Evolutionary conservation across 1,140 invertebrate species (phyloP).

Genomic region (Bacillus rossius): DNA sequence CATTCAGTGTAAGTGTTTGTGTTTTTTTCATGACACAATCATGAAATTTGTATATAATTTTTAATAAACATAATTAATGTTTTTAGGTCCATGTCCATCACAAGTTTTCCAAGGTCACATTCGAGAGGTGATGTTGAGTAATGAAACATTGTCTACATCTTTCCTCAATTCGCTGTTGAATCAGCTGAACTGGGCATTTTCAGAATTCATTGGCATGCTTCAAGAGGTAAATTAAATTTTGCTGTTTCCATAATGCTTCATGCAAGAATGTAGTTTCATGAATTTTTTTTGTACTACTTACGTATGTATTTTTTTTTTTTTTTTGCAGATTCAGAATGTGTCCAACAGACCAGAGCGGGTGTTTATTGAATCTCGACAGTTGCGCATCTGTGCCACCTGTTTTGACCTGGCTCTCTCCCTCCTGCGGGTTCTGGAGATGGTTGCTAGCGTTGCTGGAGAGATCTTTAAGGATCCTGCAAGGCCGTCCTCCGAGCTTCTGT

Average conservation of each 20-base stretch:
- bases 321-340: slow-evolving; percentile 54
- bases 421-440: slow-evolving; percentile 75
- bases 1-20: too few species aligned
- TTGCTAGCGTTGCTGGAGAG: slow-evolving; percentile 55
- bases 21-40: too few species aligned
- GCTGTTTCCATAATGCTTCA: neutral
- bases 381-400: slow-evolving; percentile 80
- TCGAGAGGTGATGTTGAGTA: slow-evolving; percentile 45
- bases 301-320: neutral
- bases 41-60: too few species aligned
- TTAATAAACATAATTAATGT: neutral
- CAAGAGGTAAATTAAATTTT: slow-evolving; percentile 61
- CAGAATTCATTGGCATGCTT: slow-evolving; percentile 79
- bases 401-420: slow-evolving; percentile 66
- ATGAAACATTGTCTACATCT: slow-evolving; percentile 47
- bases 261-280: neutral
- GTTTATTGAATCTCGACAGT: slow-evolving; percentile 66
- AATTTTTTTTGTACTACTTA: neutral
- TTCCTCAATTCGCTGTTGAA: slow-evolving; percentile 77
- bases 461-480: slow-evolving; percentile 55
- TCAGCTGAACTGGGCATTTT: slow-evolving; percentile 85
- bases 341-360: slow-evolving; percentile 43
- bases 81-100: slow-evolving; percentile 58
- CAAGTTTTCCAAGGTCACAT: slow-evolving; percentile 50
- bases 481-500: slow-evolving; percentile 54